Conservation (phyloP, 2,888 invertebrate species). For the Apoderus coryli region DNA sequence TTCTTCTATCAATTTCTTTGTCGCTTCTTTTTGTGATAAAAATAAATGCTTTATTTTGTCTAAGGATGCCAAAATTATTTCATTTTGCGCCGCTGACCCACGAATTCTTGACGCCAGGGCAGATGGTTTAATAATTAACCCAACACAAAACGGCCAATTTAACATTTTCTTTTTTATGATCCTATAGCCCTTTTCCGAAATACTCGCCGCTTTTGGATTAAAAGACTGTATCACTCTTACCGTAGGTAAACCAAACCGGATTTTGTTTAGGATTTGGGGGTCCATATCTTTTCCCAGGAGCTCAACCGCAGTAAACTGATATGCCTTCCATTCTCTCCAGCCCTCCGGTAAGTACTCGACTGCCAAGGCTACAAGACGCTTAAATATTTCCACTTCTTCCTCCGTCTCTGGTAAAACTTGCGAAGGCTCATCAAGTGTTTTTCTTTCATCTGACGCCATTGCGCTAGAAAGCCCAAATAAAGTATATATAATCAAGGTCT, state of each 20-base stretch:
- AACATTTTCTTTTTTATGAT: slow-evolving; percentile 18
- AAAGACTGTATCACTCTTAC: slow-evolving; percentile 17
- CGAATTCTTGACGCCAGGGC: slow-evolving; percentile 16
- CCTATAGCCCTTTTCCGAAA: slow-evolving; percentile 16
- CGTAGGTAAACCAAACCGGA: slow-evolving; percentile 18
- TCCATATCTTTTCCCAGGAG: slow-evolving; percentile 15
- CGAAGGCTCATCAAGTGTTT: slow-evolving; percentile 3
- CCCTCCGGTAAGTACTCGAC: slow-evolving; percentile 10
- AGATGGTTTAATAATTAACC: slow-evolving; percentile 15
- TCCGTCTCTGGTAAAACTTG: not conserved
- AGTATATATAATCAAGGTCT: no score
- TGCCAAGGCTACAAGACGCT: slow-evolving; percentile 6
- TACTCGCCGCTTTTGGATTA: slow-evolving; percentile 14
- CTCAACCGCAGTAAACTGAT: slow-evolving; percentile 11
- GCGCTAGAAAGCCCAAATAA: no score
- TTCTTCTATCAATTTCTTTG: slow-evolving; percentile 6
- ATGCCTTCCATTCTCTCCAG: slow-evolving; percentile 13
- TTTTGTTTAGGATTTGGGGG: slow-evolving; percentile 17
- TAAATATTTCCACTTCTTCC: slow-evolving; percentile 3
- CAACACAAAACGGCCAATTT: slow-evolving; percentile 18
- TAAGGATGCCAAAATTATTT: slow-evolving; percentile 14
- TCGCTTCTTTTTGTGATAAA: slow-evolving; percentile 13
- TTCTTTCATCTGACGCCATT: no score
- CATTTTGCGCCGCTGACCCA: slow-evolving; percentile 16
- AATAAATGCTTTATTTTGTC: slow-evolving; percentile 15